Evolutionary conservation across 2,113 vertebrate species (phyloP).

Genomic region (Osmerus mordax): DNA sequence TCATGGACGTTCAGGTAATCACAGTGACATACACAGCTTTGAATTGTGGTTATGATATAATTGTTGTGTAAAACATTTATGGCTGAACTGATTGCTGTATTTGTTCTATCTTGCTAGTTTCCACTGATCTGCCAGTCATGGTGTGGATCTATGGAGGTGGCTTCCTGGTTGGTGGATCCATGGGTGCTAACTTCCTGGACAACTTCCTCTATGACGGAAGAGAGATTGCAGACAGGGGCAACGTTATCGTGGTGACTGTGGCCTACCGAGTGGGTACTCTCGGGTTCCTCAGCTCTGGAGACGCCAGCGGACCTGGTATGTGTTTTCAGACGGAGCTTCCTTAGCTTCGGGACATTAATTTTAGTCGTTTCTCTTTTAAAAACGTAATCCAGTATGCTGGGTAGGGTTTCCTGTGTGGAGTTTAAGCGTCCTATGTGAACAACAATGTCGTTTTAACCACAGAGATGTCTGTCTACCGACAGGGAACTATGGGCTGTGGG

Average conservation of each 20-base stretch:
- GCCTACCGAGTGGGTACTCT: conserved; percentile 87
- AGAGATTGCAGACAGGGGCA: conserved; percentile 83
- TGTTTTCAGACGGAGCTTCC: background rate
- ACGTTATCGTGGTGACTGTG: conserved; percentile 88
- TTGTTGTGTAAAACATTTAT: background rate
- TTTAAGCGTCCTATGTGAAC: too few relatives aligned
- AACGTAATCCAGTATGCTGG: background rate
- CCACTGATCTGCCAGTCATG: conserved; percentile 84
- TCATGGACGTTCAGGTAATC: conserved; percentile 59
- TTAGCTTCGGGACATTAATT: background rate
- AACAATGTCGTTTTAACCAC: too few relatives aligned
- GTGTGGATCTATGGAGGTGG: conserved; percentile 86
- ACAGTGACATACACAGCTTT: too few relatives aligned
- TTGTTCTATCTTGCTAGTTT: conserved; percentile 68
- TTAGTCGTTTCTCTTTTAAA: background rate
- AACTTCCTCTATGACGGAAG: conserved; percentile 87
- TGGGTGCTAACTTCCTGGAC: conserved; percentile 79
- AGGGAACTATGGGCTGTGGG: conserved; percentile 93
- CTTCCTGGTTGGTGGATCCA: conserved; percentile 76
- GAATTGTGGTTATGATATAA: background rate
- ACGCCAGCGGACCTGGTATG: conserved; percentile 75
- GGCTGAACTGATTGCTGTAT: background rate
- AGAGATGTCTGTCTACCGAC: background rate
- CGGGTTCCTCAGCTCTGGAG: conserved; percentile 92
- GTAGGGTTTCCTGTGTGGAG: background rate